Conservation (phyloP, 2,888 invertebrate species). For the Lycocerus yunnanus region DNA sequence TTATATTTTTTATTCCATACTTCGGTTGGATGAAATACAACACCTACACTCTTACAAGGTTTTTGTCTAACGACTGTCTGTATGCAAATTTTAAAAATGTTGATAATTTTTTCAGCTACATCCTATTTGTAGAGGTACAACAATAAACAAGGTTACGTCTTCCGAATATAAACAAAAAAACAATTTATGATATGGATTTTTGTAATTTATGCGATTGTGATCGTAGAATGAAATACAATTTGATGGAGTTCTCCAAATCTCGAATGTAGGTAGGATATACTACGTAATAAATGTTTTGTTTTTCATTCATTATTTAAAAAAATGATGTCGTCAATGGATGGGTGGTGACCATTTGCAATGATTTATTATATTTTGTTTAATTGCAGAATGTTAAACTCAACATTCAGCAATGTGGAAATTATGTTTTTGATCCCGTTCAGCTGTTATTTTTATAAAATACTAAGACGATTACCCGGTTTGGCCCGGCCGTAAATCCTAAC, state of each 20-base stretch:
- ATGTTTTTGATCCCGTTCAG: too few relatives aligned
- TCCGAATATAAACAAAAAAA: neutral
- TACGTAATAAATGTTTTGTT: too few relatives aligned
- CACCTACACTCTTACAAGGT: neutral
- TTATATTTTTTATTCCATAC: constrained; percentile 6
- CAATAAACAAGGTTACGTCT: neutral
- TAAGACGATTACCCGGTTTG: too few relatives aligned
- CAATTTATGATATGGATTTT: neutral
- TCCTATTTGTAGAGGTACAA: neutral
- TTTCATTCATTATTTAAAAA: neutral
- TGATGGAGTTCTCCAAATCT: neutral
- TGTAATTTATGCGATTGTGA: neutral
- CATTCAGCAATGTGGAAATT: too few relatives aligned
- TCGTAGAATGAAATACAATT: neutral
- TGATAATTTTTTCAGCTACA: neutral
- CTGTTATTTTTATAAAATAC: too few relatives aligned
- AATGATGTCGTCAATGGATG: neutral
- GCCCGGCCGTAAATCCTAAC: too few relatives aligned
- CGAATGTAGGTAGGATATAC: neutral
- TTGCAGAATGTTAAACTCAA: too few relatives aligned
- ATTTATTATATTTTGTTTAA: too few relatives aligned
- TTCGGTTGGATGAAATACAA: neutral
- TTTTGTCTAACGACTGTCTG: neutral
- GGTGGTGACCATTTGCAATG: too few relatives aligned
- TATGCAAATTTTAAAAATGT: neutral